Conservation (phyloP, 2,888 invertebrate genomes). For the Chalcosyrphus nemorum region DNA sequence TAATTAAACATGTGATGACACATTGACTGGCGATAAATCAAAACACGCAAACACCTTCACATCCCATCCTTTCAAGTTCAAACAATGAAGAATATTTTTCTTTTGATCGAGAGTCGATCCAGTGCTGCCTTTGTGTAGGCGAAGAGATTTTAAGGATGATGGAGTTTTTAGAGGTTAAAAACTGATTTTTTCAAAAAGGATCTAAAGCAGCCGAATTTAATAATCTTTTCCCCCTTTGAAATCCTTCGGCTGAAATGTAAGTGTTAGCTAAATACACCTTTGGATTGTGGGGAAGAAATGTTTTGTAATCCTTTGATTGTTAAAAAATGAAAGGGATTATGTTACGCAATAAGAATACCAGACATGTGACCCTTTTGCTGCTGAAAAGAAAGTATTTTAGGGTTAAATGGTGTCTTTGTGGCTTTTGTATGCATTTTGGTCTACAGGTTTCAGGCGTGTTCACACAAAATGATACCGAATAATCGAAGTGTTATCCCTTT, state of each 20-base stretch:
- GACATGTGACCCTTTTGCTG: slow-evolving; percentile 30
- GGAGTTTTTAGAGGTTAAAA: neutral
- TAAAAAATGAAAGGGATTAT: neutral
- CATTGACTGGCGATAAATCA: slow-evolving; percentile 52
- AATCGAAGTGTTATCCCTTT: slow-evolving; percentile 15
- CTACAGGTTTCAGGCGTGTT: neutral
- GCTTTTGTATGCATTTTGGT: neutral
- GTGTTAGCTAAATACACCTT: slow-evolving; percentile 8
- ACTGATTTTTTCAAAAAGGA: slow-evolving; percentile 22
- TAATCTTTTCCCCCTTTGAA: neutral
- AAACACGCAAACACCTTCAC: slow-evolving; percentile 55
- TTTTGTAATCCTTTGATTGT: slow-evolving; percentile 64
- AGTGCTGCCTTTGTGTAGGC: neutral
- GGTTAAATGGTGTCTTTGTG: slow-evolving; percentile 64
- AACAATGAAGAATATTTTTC: neutral
- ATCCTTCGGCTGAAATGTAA: neutral
- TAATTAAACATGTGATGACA: slow-evolving; percentile 45
- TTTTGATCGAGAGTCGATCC: slow-evolving; percentile 1
- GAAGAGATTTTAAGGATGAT: slow-evolving; percentile 22
- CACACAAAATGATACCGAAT: neutral
- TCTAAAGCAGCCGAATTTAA: slow-evolving; percentile 47
- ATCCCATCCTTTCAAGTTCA: slow-evolving; percentile 20
- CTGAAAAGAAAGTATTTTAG: slow-evolving; percentile 17
- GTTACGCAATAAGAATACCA: slow-evolving; percentile 12
- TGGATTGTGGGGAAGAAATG: slow-evolving; percentile 36